phyloP scores from a whole-genome alignment of 2,113 vertebrate species.

The Indicator maculatus region DNA sequence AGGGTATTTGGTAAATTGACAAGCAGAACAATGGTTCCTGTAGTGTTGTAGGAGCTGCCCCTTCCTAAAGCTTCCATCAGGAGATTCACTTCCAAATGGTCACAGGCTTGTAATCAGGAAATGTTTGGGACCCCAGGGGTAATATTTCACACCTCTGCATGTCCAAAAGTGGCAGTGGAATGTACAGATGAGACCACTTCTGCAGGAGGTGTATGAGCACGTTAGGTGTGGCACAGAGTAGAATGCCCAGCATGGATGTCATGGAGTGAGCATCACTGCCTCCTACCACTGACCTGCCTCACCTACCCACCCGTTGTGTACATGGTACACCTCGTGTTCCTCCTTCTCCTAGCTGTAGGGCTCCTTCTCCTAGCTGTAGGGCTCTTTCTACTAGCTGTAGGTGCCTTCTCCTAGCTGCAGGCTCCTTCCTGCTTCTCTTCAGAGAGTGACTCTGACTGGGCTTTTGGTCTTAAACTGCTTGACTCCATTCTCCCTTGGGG shows the following conservation, averaged over 20 bases:
- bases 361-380: neutral
- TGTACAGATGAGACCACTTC: neutral
- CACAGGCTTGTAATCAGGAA: neutral
- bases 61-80: neutral
- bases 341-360: neutral
- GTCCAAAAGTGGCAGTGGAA: neutral
- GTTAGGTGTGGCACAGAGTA: rapidly evolving
- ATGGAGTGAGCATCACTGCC: rapidly evolving
- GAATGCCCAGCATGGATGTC: rapidly evolving
- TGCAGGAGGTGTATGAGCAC: neutral
- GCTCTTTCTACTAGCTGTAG: neutral
- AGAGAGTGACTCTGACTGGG: neutral
- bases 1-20: constrained; percentile 52
- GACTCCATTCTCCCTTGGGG: neutral
- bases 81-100: constrained; percentile 3
- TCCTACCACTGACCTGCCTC: neutral
- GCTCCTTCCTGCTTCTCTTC: neutral
- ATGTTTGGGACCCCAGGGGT: neutral
- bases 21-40: constrained; percentile 36
- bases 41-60: neutral
- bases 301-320: rapidly evolving
- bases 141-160: neutral
- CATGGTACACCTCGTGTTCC: rapidly evolving
- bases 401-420: neutral
- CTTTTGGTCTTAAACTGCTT: neutral